These are phyloP conservation scores for Crocidura indochinensis DNA, from an alignment of 2,797 vertebrate species.

Conservation along the genomic window DNA sequence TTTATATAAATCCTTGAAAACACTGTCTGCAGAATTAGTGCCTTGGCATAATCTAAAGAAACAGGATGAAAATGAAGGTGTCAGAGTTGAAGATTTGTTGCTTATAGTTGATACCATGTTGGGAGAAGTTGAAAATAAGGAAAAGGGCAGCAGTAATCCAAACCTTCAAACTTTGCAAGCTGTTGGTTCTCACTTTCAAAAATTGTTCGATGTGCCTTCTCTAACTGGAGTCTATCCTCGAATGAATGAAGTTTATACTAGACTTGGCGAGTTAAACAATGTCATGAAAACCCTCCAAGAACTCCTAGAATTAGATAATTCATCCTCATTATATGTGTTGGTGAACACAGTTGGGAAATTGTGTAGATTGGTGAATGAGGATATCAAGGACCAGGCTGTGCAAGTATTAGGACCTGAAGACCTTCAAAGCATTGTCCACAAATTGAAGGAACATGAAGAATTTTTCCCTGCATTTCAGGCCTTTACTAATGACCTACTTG, in stretches of 20 bases:
- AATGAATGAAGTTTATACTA: constrained; percentile 95
- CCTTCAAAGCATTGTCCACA: too few species aligned
- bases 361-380: constrained; percentile 86
- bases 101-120: constrained; percentile 93
- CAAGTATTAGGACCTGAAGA: constrained; percentile 92
- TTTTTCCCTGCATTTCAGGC: too few species aligned
- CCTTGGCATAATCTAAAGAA: constrained; percentile 89
- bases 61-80: constrained; percentile 78
- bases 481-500: too few species aligned
- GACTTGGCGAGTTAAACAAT: constrained; percentile 94
- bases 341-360: constrained; percentile 92
- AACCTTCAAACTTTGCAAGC: constrained; percentile 91
- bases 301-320: constrained; percentile 92
- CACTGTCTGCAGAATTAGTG: constrained; percentile 89
- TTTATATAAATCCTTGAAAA: constrained; percentile 91
- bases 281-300: constrained; percentile 93
- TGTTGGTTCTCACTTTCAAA: constrained; percentile 96
- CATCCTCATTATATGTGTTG: constrained; percentile 90
- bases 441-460: too few species aligned
- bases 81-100: constrained; percentile 93
- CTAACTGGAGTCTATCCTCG: constrained; percentile 94
- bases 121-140: constrained; percentile 91
- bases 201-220: constrained; percentile 94
- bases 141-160: constrained; percentile 89
- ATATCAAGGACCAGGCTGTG: constrained; percentile 87